A percentile compares a stretch with the other conserved stretches of the same genome.
These are phyloP conservation scores for Hyalella azteca DNA, from an alignment of 2,888 invertebrate genomes.

Conservation along the genomic window DNA sequence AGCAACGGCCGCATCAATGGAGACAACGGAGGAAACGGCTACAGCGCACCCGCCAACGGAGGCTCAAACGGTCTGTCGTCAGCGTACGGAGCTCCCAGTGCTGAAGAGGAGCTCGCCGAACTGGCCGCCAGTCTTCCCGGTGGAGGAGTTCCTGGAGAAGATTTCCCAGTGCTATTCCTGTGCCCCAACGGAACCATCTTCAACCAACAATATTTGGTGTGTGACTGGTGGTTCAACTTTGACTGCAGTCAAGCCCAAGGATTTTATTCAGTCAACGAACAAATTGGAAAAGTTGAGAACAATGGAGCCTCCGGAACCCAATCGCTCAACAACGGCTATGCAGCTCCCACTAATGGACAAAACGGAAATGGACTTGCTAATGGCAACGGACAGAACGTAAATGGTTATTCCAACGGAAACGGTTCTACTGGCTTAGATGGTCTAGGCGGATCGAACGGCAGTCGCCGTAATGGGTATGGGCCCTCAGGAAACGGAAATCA, in stretches of 20 bases:
- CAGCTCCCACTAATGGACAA: neutral
- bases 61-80: slow-evolving; percentile 22
- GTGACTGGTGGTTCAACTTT: slow-evolving; percentile 50
- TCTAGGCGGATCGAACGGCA: neutral
- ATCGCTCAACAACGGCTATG: slow-evolving; percentile 38
- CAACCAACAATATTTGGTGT: slow-evolving; percentile 48
- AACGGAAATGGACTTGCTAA: slow-evolving; percentile 10
- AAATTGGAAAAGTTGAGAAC: slow-evolving; percentile 39
- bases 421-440: too few relatives aligned
- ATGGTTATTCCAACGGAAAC: neutral
- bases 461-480: slow-evolving; percentile 2
- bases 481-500: neutral
- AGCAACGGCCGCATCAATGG: slow-evolving; percentile 7
- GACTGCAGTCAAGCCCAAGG: slow-evolving; percentile 37
- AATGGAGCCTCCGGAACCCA: neutral
- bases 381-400: neutral
- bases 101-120: slow-evolving; percentile 18
- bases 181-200: slow-evolving; percentile 46
- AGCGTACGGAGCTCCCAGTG: neutral
- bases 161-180: slow-evolving; percentile 45
- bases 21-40: neutral
- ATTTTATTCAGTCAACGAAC: slow-evolving; percentile 44
- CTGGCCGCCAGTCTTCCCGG: slow-evolving; percentile 42
- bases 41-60: slow-evolving; percentile 15
- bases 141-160: slow-evolving; percentile 44